Percentiles rank a stretch among this genome's conserved stretches.
phyloP scores from a whole-genome alignment of 2,113 vertebrate genomes.

The Pelecanus crispus region DNA sequence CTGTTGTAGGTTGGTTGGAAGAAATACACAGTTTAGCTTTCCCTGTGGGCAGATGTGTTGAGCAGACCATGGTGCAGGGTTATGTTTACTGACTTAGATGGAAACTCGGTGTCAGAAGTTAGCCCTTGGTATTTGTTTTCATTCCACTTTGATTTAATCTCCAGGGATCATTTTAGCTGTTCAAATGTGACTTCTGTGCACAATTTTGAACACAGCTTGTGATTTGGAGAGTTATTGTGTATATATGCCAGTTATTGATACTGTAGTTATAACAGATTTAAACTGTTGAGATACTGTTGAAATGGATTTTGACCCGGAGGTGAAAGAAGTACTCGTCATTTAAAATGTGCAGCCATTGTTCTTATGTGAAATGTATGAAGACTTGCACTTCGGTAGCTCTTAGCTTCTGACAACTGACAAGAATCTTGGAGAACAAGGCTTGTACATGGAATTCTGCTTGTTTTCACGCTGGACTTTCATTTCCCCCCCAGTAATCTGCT shows the following conservation, averaged over 20 bases:
- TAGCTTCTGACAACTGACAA: neutral
- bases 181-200: neutral
- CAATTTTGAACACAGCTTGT: neutral
- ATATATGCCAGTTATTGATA: neutral
- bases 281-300: slow-evolving; percentile 29
- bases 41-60: neutral
- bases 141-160: neutral
- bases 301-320: slow-evolving; percentile 56
- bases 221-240: neutral
- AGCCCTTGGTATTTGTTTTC: neutral
- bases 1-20: neutral
- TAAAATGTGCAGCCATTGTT: slow-evolving; percentile 22
- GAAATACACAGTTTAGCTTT: neutral
- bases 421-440: neutral
- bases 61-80: neutral
- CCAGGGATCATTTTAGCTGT: neutral
- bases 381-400: neutral
- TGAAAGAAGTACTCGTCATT: slow-evolving; percentile 40
- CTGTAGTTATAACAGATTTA: slow-evolving; percentile 8
- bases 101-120: neutral
- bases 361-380: neutral
- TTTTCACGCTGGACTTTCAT: neutral
- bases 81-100: neutral
- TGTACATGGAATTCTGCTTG: neutral
- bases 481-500: neutral